Conservation (phyloP, 2,888 invertebrate species). For the Spisula subtruncata region DNA sequence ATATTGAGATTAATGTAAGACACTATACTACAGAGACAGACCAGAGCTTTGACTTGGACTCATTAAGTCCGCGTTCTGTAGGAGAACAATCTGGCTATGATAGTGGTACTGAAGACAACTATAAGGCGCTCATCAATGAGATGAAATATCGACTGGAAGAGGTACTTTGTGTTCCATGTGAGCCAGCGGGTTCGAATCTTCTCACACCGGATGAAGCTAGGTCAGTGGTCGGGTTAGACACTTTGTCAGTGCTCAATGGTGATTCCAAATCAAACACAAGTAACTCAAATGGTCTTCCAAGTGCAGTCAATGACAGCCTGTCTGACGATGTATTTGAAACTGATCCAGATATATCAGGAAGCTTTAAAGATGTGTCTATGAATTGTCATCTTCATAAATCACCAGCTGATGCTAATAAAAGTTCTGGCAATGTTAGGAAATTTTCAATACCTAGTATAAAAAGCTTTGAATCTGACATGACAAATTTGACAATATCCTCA, state of each 20-base stretch:
- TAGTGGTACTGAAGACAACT: background rate
- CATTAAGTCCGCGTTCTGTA: background rate
- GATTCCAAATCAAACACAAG: constrained; percentile 32
- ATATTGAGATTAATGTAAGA: constrained; percentile 37
- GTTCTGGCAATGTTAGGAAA: background rate
- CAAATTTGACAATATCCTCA: constrained; percentile 19
- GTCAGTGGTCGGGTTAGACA: background rate
- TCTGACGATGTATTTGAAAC: constrained; percentile 68
- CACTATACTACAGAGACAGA: constrained; percentile 20
- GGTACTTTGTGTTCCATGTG: background rate
- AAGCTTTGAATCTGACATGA: constrained; percentile 21
- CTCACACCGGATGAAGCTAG: background rate
- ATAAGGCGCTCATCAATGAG: constrained; percentile 15
- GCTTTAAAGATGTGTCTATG: background rate
- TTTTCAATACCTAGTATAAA: background rate
- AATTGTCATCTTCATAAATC: background rate
- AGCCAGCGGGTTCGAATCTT: background rate
- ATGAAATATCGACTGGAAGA: constrained; percentile 16
- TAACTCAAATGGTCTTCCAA: constrained; percentile 31
- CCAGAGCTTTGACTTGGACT: background rate
- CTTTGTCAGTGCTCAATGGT: background rate
- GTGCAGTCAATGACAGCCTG: constrained; percentile 52
- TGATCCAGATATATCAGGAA: constrained; percentile 17
- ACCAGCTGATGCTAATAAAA: background rate
- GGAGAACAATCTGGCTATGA: background rate